Conservation (phyloP, 2,113 vertebrate species). For the Protomyctophum bolini region DNA sequence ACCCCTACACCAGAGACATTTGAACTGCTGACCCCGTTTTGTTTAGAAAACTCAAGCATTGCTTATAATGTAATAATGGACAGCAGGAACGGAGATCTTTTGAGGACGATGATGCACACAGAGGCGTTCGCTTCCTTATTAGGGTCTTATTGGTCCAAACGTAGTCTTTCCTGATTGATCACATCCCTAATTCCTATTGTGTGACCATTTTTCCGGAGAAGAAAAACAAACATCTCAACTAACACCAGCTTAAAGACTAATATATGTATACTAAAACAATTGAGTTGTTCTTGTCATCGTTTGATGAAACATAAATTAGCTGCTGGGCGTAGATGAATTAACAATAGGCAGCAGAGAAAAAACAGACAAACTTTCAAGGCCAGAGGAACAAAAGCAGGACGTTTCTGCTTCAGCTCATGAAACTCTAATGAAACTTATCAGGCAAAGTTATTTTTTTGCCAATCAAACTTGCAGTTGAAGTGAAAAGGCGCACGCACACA, state of each 20-base stretch:
- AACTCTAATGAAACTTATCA: conserved; percentile 35
- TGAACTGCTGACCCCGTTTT: too few species aligned
- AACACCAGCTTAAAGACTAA: not conserved
- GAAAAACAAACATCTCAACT: not conserved
- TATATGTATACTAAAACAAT: too few species aligned
- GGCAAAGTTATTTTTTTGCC: conserved; percentile 20
- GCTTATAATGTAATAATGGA: too few species aligned
- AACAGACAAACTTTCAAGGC: conserved; percentile 43
- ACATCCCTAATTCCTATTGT: not conserved
- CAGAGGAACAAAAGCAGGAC: conserved; percentile 65
- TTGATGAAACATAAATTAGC: not conserved
- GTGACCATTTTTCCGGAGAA: not conserved
- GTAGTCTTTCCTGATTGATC: not conserved
- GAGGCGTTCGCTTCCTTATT: too few species aligned
- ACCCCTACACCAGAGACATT: too few species aligned
- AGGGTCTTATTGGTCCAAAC: too few species aligned
- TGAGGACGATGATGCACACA: too few species aligned
- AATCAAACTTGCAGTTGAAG: conserved; percentile 11
- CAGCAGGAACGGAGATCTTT: too few species aligned
- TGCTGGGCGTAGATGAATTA: conserved; percentile 29
- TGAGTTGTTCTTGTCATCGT: not conserved
- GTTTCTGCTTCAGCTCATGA: not conserved
- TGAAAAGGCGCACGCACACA: conserved; percentile 14
- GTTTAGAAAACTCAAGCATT: too few species aligned
- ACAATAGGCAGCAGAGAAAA: conserved; percentile 35